A percentile compares a stretch with the other conserved stretches of the same genome.
phyloP scores from a whole-genome alignment of 2,888 invertebrate genomes.

The Lithophane socia region DNA sequence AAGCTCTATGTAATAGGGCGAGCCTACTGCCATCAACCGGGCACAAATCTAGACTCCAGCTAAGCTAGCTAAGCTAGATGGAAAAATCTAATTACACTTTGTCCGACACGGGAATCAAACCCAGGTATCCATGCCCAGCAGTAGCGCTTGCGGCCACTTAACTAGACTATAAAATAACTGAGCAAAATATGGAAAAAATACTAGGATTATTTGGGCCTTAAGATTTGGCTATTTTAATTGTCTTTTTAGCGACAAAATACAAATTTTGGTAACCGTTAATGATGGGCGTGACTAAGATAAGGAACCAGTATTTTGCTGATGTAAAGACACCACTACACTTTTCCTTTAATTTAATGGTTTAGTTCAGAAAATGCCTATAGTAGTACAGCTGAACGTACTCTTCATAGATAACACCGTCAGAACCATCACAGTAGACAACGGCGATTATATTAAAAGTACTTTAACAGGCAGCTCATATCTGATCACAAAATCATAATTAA shows the following conservation, averaged over 20 bases:
- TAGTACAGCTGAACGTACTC: neutral
- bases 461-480: neutral
- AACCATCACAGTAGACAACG: neutral
- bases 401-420: neutral
- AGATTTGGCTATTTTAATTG: neutral
- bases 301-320: neutral
- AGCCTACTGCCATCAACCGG: neutral
- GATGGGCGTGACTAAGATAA: neutral
- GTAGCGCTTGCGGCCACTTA: neutral
- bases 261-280: neutral
- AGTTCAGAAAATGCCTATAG: neutral
- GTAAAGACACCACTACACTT: neutral
- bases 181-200: neutral
- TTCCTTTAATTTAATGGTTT: neutral
- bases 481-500: constrained; percentile 10
- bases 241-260: neutral
- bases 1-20: neutral
- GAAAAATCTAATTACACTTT: neutral
- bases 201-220: neutral
- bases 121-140: neutral
- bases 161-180: neutral
- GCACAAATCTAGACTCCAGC: neutral
- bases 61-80: neutral
- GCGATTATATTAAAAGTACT: neutral
- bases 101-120: neutral